A percentile compares a stretch with the other conserved stretches of the same genome.
Evolutionary conservation across 1,140 invertebrate species (phyloP).

Genomic region (Phymorhynchus buccinoides): DNA sequence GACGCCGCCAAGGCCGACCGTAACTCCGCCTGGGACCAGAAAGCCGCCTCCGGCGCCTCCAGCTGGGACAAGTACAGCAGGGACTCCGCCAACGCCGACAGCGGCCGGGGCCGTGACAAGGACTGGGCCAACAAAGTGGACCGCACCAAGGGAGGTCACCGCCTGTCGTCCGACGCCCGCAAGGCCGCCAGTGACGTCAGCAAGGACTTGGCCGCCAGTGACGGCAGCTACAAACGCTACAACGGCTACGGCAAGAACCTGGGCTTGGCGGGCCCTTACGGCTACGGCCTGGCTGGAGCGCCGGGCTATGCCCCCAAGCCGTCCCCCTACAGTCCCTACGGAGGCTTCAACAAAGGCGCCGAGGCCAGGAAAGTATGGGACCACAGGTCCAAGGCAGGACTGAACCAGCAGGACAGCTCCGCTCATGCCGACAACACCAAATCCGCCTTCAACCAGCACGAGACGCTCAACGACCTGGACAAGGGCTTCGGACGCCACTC

Average conservation of each 20-base stretch:
- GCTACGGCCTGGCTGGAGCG: conserved; percentile 32
- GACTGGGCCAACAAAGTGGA: conserved; percentile 41
- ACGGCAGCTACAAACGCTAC: conserved; percentile 32
- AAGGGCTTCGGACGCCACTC: conserved; percentile 19
- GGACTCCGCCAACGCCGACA: conserved; percentile 14
- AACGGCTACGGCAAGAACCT: not conserved
- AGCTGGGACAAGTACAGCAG: conserved; percentile 34
- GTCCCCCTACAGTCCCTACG: not conserved
- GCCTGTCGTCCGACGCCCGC: conserved; percentile 30
- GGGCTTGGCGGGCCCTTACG: not conserved
- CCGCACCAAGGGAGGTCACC: conserved; percentile 20
- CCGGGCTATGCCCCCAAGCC: conserved; percentile 35
- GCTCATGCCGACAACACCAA: not conserved
- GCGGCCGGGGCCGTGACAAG: conserved; percentile 33
- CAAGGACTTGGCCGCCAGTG: conserved; percentile 34
- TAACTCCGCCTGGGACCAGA: conserved; percentile 20
- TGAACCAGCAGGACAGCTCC: not conserved
- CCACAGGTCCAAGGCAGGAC: not conserved
- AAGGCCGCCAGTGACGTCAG: conserved; percentile 35
- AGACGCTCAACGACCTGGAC: conserved; percentile 30
- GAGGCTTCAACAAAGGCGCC: not conserved
- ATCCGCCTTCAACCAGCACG: conserved; percentile 30
- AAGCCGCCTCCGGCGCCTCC: conserved; percentile 21
- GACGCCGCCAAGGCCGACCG: conserved; percentile 38
- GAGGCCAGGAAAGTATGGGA: not conserved